These are phyloP conservation scores for Hirundichthys speculiger DNA, from an alignment of 2,113 vertebrate genomes.

Conservation along the genomic window DNA sequence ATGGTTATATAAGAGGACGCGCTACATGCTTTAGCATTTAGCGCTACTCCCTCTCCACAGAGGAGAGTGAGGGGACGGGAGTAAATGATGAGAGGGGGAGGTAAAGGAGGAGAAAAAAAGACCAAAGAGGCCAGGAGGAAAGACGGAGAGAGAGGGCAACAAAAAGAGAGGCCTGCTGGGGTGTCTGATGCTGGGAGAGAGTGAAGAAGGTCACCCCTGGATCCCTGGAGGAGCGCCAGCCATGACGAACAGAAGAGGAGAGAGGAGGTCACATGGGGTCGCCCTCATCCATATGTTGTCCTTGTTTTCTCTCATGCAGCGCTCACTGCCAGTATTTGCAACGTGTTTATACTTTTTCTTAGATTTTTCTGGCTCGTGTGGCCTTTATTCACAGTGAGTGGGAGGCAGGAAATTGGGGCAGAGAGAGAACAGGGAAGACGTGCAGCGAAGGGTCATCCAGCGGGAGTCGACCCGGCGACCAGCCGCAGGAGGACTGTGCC, in stretches of 20 bases:
- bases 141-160: constrained; percentile 61
- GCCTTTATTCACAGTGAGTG: no score
- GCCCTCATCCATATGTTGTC: constrained; percentile 30
- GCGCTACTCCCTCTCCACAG: constrained; percentile 31
- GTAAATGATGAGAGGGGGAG: constrained; percentile 1
- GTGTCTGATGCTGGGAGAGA: constrained; percentile 57
- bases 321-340: neutral
- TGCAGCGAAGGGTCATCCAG: no score
- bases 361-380: no score
- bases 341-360: no score
- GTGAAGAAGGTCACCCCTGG: constrained; percentile 69
- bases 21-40: constrained; percentile 57
- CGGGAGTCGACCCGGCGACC: no score
- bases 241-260: constrained; percentile 3
- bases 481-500: no score
- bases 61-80: constrained; percentile 33
- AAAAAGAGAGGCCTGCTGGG: constrained; percentile 67
- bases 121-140: constrained; percentile 24
- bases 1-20: constrained; percentile 76
- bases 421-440: no score
- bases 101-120: neutral
- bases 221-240: constrained; percentile 65
- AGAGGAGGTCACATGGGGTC: constrained; percentile 44
- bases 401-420: no score
- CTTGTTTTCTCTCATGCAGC: constrained; percentile 36